These are phyloP conservation scores for Hoplostethus mediterraneus DNA, from an alignment of 2,797 vertebrate genomes.

Conservation along the genomic window DNA sequence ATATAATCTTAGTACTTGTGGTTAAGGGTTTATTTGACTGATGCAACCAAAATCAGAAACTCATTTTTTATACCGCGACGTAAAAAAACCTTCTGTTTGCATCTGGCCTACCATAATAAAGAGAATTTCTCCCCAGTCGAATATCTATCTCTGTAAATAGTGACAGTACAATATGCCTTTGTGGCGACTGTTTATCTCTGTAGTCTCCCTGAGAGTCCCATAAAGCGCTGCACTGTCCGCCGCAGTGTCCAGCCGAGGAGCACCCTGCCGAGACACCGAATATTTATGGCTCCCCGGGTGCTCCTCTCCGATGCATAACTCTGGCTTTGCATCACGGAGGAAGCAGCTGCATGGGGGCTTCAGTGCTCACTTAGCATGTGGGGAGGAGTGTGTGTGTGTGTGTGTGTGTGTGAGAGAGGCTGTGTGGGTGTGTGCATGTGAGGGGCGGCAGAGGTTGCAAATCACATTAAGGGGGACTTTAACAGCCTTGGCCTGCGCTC, in stretches of 20 bases:
- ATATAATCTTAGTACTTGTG: constrained; percentile 2
- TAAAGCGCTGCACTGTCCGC: constrained; percentile 63
- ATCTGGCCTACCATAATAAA: constrained; percentile 38
- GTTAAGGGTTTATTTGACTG: constrained; percentile 2
- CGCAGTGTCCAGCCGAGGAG: constrained; percentile 50
- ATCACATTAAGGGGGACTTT: constrained; percentile 70
- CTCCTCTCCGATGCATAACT: constrained; percentile 76
- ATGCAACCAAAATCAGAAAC: constrained; percentile 16
- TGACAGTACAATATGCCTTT: constrained; percentile 57
- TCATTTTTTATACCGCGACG: constrained; percentile 5
- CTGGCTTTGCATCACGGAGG: constrained; percentile 83
- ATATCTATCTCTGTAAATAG: constrained; percentile 50
- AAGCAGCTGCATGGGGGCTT: constrained; percentile 82
- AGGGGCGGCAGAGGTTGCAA: constrained; percentile 61
- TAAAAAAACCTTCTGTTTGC: constrained; percentile 23
- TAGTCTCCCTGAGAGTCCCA: constrained; percentile 47
- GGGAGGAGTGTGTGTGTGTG: constrained; percentile 52
- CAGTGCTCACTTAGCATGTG: constrained; percentile 55
- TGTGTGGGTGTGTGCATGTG: constrained; percentile 25
- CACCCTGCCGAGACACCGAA: constrained; percentile 55
- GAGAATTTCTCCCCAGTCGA: constrained; percentile 39
- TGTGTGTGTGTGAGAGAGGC: constrained; percentile 1
- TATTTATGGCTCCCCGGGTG: constrained; percentile 71
- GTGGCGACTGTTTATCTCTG: constrained; percentile 59
- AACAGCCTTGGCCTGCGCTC: constrained; percentile 53